Conservation (phyloP, 2,113 vertebrate species). For the Paracanthobrama guichenoti region DNA sequence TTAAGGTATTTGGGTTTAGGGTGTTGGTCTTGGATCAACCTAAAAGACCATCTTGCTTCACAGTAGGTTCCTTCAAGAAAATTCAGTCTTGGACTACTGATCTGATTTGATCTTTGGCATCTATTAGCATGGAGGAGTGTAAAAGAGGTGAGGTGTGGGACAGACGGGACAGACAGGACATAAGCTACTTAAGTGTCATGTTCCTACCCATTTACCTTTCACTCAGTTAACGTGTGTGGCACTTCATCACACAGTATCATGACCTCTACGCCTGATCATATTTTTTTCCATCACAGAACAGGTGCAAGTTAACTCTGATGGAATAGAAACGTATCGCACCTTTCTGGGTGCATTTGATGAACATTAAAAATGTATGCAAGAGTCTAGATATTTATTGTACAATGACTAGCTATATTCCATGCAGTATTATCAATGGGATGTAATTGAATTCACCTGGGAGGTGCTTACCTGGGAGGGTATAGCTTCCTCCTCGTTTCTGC, state of each 20-base stretch:
- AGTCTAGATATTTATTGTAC: neutral
- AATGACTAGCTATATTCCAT: neutral
- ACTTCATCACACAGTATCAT: constrained; percentile 17
- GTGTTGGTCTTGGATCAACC: neutral
- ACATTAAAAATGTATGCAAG: neutral
- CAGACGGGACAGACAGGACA: neutral
- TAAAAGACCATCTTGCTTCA: neutral
- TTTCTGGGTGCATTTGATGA: neutral
- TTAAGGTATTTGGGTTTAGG: neutral
- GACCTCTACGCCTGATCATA: constrained; percentile 5
- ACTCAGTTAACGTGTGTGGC: constrained; percentile 21
- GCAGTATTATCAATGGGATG: neutral
- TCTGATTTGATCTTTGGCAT: constrained; percentile 30
- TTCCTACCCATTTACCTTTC: constrained; percentile 41
- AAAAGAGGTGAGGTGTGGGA: neutral
- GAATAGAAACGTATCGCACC: neutral
- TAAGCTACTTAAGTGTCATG: constrained; percentile 46
- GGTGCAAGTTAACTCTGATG: neutral
- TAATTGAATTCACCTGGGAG: neutral
- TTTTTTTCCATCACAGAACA: constrained; percentile 6
- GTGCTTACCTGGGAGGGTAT: constrained; percentile 85
- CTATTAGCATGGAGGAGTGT: neutral
- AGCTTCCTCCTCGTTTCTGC: constrained; percentile 76
- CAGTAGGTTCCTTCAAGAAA: neutral
- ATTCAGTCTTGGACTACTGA: constrained; percentile 3